phyloP scores from a whole-genome alignment of 2,113 vertebrate species.

The Speoplatyrhinus poulsoni region DNA sequence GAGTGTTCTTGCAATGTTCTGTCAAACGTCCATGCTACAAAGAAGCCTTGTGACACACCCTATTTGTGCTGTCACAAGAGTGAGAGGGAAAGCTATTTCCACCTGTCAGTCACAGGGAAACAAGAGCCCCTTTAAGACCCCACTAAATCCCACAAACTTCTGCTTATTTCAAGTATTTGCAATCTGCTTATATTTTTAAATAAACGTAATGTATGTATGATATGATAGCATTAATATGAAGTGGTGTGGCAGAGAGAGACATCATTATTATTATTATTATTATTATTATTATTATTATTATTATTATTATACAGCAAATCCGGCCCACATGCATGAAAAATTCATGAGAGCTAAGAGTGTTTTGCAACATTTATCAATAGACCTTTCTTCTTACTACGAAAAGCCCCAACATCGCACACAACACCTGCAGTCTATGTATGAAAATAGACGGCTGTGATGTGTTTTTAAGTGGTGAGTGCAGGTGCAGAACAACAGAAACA shows the following conservation, averaged over 20 bases:
- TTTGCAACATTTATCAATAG: too few species aligned
- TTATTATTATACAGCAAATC: too few species aligned
- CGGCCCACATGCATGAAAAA: not conserved
- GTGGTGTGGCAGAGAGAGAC: not conserved
- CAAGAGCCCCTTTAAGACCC: not conserved
- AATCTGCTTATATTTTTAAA: not conserved
- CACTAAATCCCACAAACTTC: not conserved
- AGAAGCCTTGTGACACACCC: conserved; percentile 37
- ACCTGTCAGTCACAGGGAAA: conserved; percentile 58
- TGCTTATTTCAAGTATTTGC: conserved; percentile 11
- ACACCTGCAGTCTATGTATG: not conserved
- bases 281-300: too few species aligned
- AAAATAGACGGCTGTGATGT: too few species aligned
- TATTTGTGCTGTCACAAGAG: conserved; percentile 36
- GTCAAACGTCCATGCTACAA: conserved; percentile 12
- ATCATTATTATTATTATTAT: too few species aligned
- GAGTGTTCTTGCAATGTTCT: not conserved
- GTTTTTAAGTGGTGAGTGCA: too few species aligned
- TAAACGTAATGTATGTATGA: not conserved
- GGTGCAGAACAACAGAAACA: too few species aligned
- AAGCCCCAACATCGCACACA: not conserved
- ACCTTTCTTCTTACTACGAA: too few species aligned
- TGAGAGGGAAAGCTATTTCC: conserved; percentile 51
- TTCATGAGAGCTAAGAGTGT: not conserved
- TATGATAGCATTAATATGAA: not conserved